Evolutionary conservation across 1,140 invertebrate species (phyloP).

Genomic region (Leptinotarsa lineolata): DNA sequence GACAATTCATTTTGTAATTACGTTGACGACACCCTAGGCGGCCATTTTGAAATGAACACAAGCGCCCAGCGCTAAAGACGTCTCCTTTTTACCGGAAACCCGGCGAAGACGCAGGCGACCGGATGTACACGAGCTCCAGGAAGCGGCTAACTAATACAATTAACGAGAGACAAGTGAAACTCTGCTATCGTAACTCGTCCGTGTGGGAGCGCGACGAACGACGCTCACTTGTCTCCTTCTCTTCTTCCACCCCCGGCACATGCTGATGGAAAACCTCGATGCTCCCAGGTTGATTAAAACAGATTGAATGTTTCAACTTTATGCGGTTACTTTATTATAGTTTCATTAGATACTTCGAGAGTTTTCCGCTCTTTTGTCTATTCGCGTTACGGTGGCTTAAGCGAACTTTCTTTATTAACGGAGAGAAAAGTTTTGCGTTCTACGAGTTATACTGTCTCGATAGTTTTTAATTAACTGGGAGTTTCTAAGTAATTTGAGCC

Average conservation of each 20-base stretch:
- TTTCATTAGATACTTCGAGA: slow-evolving; percentile 51
- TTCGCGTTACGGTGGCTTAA: slow-evolving; percentile 19
- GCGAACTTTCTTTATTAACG: slow-evolving; percentile 1
- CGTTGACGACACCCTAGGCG: slow-evolving; percentile 58
- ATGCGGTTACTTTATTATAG: slow-evolving; percentile 54
- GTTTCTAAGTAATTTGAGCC: background rate
- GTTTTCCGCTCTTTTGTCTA: slow-evolving; percentile 37
- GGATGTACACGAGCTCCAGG: slow-evolving; percentile 47
- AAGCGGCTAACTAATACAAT: slow-evolving; percentile 57
- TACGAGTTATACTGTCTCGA: background rate
- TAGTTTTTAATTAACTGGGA: background rate
- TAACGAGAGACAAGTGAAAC: slow-evolving; percentile 58
- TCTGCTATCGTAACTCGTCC: slow-evolving; percentile 56
- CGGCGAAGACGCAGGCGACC: slow-evolving; percentile 39
- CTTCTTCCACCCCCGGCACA: slow-evolving; percentile 23
- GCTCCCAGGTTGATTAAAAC: slow-evolving; percentile 56
- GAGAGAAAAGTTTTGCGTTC: background rate
- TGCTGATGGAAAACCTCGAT: slow-evolving; percentile 49
- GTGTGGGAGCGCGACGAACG: slow-evolving; percentile 23
- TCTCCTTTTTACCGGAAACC: slow-evolving; percentile 37
- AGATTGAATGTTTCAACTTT: slow-evolving; percentile 57
- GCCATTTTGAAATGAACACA: slow-evolving; percentile 57
- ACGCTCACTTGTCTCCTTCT: slow-evolving; percentile 12
- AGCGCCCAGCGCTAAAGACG: slow-evolving; percentile 46
- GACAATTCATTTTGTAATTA: slow-evolving; percentile 60